Evolutionary conservation across 2,113 vertebrate genomes (phyloP), one percentile per base, ranked within the genome.

Genomic region (Parus major): DNA sequence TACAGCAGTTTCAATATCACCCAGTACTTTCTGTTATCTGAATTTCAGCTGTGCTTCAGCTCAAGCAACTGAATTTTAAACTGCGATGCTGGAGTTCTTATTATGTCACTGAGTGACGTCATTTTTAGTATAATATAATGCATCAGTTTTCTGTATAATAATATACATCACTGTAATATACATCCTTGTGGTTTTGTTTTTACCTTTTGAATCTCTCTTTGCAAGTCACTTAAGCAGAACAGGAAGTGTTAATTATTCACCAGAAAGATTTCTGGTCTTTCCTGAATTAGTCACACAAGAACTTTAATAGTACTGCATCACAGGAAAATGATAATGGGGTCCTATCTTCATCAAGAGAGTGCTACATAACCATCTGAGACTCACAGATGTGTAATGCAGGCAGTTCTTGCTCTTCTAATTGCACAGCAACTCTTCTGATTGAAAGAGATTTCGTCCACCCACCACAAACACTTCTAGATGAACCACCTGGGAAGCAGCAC

Each of bases 1-100:
- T 97, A 97, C 65, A 88, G 76, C n/a, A 91, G 36, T 87, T 97
- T 96, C 86, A 95, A 95, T 93, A 96, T 50, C 70, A 91, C 86
- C 69, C 42, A 42, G 36, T 57, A 72, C 39, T 72, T 91, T 86
- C 60, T 75, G 70, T 66, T 70, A 76, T 18, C 24, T 83, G 78
- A 88, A 91, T 80, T 90, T 79, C 7, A 0, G 61, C 23, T 22
- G 15, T 8, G 19, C 35, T 82, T 92, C 66, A 89, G 50, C 42
- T 87, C 31, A 85, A 50, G 64, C n/a, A 86, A 79, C 31, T 33
- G 18, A 82, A 65, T 63, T 69, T 39, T 64, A 72, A 89, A 39
- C 11, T 35, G 63, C 36, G 61, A 55, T 63, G 71, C 35, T 47
- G 12, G n/a, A 81, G 33, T 41, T 90, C 55, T 69, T 4, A 0